A percentile compares a stretch with the other conserved stretches of the same genome.
These are phyloP conservation scores for Mus caroli DNA, from an alignment of 2,797 vertebrate genomes.

Conservation along the genomic window DNA sequence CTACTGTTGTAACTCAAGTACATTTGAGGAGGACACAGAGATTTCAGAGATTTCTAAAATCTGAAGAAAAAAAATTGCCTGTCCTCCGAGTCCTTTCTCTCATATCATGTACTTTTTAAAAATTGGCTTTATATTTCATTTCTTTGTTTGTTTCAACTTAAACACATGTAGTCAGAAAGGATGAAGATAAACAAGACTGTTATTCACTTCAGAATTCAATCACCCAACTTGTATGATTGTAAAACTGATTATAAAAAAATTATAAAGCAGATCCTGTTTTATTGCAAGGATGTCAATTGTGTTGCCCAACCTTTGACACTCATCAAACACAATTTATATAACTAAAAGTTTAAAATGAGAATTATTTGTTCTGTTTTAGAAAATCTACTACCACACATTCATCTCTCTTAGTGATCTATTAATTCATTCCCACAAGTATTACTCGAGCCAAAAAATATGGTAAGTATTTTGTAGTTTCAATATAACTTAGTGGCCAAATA, in stretches of 20 bases:
- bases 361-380: not conserved
- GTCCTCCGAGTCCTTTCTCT: not conserved
- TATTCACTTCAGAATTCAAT: not conserved
- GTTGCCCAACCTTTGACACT: not conserved
- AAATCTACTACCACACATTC: not conserved
- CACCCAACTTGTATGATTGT: not conserved
- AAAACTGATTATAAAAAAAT: not conserved
- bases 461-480: conserved; percentile 27
- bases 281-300: not conserved
- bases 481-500: not conserved
- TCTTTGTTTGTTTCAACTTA: not conserved
- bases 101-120: not conserved
- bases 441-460: not conserved
- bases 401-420: not conserved
- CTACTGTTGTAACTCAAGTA: not conserved
- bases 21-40: not conserved
- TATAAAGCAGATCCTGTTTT: conserved; percentile 26
- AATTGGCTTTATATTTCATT: not conserved
- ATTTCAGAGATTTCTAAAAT: not conserved
- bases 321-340: conserved; percentile 2
- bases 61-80: not conserved
- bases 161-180: not conserved
- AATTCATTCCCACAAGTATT: conserved; percentile 22
- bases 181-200: not conserved
- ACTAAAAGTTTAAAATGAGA: not conserved